A percentile compares a stretch with the other conserved stretches of the same genome.
Evolutionary conservation across 2,113 vertebrate species (phyloP).

Genomic region (Tachysurus fulvidraco): DNA sequence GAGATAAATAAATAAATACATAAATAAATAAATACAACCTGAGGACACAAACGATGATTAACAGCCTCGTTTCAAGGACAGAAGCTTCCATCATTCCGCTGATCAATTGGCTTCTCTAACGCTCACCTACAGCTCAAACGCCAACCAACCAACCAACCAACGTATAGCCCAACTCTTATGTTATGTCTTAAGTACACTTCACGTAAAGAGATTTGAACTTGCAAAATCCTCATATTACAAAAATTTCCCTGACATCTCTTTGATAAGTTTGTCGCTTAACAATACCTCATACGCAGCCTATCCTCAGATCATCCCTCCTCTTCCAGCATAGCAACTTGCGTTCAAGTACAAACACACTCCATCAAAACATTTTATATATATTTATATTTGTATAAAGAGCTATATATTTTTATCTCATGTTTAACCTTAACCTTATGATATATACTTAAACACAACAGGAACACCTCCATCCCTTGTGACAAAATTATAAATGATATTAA

Average conservation of each 20-base stretch:
- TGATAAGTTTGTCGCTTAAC: neutral
- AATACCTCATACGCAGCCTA: constrained; percentile 33
- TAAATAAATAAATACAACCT: constrained; percentile 73
- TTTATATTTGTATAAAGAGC: constrained; percentile 7
- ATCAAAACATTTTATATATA: constrained; percentile 37
- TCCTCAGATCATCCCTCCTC: neutral
- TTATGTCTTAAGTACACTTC: constrained; percentile 34
- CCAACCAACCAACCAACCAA: constrained; percentile 46
- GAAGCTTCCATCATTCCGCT: neutral
- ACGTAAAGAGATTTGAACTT: neutral
- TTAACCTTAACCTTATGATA: constrained; percentile 40
- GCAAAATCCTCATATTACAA: neutral
- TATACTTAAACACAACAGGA: constrained; percentile 1
- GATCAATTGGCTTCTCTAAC: constrained; percentile 11
- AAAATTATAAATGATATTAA: constrained; percentile 48
- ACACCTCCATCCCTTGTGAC: constrained; percentile 37
- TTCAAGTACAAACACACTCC: constrained; percentile 30
- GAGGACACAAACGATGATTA: constrained; percentile 66
- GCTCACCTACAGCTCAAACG: constrained; percentile 1
- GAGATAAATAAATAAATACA: constrained; percentile 70
- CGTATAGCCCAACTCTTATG: constrained; percentile 46
- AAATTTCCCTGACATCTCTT: constrained; percentile 1
- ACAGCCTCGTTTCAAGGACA: neutral
- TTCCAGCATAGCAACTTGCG: constrained; percentile 20
- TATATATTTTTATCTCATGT: constrained; percentile 11